These are phyloP conservation scores for Eumerus sabulonum DNA, from an alignment of 2,888 invertebrate species.

Conservation along the genomic window DNA sequence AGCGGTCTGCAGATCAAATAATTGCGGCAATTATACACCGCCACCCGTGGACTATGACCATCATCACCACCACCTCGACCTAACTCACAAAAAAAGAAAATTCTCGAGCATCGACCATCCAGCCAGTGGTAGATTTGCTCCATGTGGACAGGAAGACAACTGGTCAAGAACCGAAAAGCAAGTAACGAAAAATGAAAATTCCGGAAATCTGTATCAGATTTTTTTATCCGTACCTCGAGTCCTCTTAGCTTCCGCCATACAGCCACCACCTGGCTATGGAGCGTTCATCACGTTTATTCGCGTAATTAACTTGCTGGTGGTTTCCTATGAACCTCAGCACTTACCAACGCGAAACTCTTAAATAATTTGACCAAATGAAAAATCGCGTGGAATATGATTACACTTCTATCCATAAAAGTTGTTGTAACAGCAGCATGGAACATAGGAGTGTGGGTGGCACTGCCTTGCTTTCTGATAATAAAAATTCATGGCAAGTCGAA, in stretches of 20 bases:
- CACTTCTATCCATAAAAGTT: constrained; percentile 34
- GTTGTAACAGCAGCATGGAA: constrained; percentile 5
- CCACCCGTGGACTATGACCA: constrained; percentile 19
- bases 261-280: constrained; percentile 2
- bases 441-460: constrained; percentile 7
- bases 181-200: constrained; percentile 34
- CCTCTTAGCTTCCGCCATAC: background rate
- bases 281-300: constrained; percentile 58
- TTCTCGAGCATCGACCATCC: background rate
- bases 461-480: constrained; percentile 48
- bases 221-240: constrained; percentile 27
- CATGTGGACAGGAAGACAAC: too few species aligned
- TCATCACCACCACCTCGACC: background rate
- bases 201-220: constrained; percentile 58
- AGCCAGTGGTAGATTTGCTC: too few species aligned
- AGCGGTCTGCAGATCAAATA: constrained; percentile 49
- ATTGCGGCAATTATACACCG: constrained; percentile 65
- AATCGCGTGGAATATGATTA: constrained; percentile 26
- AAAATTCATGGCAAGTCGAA: constrained; percentile 43
- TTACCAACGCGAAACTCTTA: constrained; percentile 31
- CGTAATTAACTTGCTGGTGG: constrained; percentile 60
- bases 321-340: constrained; percentile 49
- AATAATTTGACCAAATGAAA: constrained; percentile 59
- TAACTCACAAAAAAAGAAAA: background rate
- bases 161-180: too few species aligned